Percentiles rank a stretch among this genome's conserved stretches.
Evolutionary conservation across 2,888 invertebrate species (phyloP).

Genomic region (Tetropium fuscum): DNA sequence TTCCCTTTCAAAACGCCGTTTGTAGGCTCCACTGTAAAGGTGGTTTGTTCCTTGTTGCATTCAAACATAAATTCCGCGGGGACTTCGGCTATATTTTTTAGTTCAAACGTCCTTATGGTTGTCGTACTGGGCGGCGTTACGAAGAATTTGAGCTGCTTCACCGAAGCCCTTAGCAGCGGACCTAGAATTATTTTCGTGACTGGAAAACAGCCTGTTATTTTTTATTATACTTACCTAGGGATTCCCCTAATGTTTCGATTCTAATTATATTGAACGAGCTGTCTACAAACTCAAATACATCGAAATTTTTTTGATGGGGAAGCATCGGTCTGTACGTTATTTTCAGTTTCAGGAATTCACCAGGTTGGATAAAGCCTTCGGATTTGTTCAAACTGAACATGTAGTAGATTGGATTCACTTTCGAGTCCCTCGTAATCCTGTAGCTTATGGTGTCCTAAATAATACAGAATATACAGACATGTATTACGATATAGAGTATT

Average conservation of each 20-base stretch:
- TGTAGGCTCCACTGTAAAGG: conserved; percentile 57
- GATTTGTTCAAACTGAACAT: conserved; percentile 59
- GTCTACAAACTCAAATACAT: conserved; percentile 59
- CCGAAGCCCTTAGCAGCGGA: conserved; percentile 39
- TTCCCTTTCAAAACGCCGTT: conserved; percentile 56
- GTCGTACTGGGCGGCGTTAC: conserved; percentile 24
- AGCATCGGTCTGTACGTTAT: conserved; percentile 59
- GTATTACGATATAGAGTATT: no score
- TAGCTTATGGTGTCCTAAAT: conserved; percentile 32
- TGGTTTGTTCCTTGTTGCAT: conserved; percentile 50
- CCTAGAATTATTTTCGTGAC: conserved; percentile 32
- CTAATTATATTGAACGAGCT: conserved; percentile 45
- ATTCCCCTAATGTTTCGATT: conserved; percentile 54
- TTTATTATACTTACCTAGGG: conserved; percentile 52
- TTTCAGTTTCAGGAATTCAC: conserved; percentile 49
- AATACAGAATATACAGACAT: no score
- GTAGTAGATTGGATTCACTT: conserved; percentile 52
- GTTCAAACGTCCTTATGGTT: conserved; percentile 52
- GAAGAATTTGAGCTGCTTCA: conserved; percentile 39
- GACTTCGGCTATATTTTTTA: conserved; percentile 58
- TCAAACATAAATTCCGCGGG: conserved; percentile 61
- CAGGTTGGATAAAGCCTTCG: conserved; percentile 52
- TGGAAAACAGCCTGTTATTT: background rate
- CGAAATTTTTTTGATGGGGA: conserved; percentile 54
- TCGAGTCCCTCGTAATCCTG: conserved; percentile 31